A percentile compares a stretch with the other conserved stretches of the same genome.
Evolutionary conservation across 2,113 vertebrate genomes (phyloP).

Genomic region (Aegotheles bennettii): DNA sequence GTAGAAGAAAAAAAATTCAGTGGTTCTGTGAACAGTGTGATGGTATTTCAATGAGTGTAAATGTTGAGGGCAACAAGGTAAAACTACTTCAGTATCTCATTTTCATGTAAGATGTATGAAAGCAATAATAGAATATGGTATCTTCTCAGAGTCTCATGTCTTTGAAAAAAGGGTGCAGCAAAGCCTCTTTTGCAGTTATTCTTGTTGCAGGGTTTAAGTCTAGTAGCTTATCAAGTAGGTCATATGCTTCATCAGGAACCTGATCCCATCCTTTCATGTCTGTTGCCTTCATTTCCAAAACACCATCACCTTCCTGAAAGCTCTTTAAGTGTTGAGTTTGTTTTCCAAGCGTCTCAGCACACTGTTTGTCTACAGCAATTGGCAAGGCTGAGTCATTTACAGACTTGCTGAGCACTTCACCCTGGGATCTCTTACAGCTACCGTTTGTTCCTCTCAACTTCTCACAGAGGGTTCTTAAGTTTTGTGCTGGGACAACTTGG

Average conservation of each 20-base stretch:
- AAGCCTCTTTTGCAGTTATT: slow-evolving; percentile 85
- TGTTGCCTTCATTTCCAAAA: background rate
- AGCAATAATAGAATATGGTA: background rate
- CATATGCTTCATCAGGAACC: slow-evolving; percentile 87
- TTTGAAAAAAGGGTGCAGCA: slow-evolving; percentile 87
- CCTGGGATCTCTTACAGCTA: background rate
- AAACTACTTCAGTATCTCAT: background rate
- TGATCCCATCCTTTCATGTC: slow-evolving; percentile 80
- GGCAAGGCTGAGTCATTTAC: background rate
- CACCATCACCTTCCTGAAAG: background rate
- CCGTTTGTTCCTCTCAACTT: slow-evolving; percentile 75
- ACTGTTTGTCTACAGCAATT: background rate
- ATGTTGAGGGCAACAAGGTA: background rate
- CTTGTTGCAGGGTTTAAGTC: slow-evolving; percentile 92
- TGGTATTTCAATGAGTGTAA: background rate
- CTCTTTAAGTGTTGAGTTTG: background rate
- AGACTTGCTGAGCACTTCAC: background rate
- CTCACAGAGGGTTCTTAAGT: slow-evolving; percentile 90
- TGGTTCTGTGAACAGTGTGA: slow-evolving; percentile 1
- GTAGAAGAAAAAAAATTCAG: background rate
- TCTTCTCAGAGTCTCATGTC: slow-evolving; percentile 59
- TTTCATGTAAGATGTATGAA: background rate
- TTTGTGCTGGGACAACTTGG: slow-evolving; percentile 85
- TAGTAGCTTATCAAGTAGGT: slow-evolving; percentile 90
- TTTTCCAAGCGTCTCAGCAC: background rate